Base-by-base conservation (phyloP, 2,113 vertebrate genomes). In the Heterotis niloticus region DNA sequence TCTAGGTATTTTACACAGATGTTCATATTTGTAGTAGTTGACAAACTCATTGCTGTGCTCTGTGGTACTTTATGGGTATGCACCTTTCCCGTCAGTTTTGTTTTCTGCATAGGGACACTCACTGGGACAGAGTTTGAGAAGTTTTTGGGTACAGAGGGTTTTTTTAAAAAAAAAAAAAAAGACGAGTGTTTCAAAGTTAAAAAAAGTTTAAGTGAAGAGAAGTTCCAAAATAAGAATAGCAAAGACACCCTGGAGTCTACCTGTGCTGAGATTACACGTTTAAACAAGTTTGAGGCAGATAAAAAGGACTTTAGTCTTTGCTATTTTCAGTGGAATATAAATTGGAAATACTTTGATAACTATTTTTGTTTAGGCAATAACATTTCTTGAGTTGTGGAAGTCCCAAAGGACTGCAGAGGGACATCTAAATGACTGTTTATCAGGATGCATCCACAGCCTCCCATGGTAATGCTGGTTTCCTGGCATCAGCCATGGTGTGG, bases 341-440 rank as follows among this genome's bases (percentile, higher is more conserved):
- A 69, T 34, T 34, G 68, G n/a, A 70, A 9, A 44, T 44, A 70
- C 34, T 70, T 70, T 70, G 68, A 70, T 51, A 34, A 70, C n/a
- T 70, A 70, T 70, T 70, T 28, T 51, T 44, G 18, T 23, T 69
- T 14, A 5, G 67, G 28, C 26, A 18, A 16, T 69, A 16, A 69
- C 16, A 51, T 17, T 18, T 51, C 28, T 24, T 18, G 34, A 44
- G 34, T 34, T 51, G 18, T 11, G 34, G 68, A 70, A 20, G 28
- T 13, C 12, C 28, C 20, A 70, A 17, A 70, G 18, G 68, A 17
- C 12, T 44, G 34, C 13, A 62, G 59, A 62, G 59, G 59, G 59
- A 62, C 14, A 70, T 44, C 34, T 44, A 4, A 7, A 44, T 4
- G 34, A 44, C 34, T 44, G 34, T 44, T 44, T 44, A 44, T 44